phyloP scores from a whole-genome alignment of 2,888 invertebrate species.

The Watsonalla binaria region DNA sequence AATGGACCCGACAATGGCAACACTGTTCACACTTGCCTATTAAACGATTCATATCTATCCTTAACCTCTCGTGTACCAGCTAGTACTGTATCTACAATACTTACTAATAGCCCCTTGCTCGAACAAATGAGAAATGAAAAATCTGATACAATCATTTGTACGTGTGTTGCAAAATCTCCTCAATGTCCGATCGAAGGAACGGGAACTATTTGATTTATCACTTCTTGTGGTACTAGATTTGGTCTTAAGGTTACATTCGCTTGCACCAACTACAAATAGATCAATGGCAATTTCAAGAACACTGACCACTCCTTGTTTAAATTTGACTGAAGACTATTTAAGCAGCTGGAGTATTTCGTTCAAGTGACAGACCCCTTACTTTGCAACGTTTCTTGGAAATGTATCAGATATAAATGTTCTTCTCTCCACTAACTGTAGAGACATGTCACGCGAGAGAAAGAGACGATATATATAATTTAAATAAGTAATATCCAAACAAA shows the following conservation, averaged over 20 bases:
- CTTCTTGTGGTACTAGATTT: neutral
- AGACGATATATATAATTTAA: no score
- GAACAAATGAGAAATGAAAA: slow-evolving; percentile 36
- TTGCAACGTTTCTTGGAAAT: no score
- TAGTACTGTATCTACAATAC: slow-evolving; percentile 35
- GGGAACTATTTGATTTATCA: neutral
- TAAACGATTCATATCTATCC: slow-evolving; percentile 67
- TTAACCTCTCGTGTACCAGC: slow-evolving; percentile 48
- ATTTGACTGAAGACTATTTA: no score
- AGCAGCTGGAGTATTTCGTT: no score
- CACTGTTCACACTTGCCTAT: slow-evolving; percentile 69
- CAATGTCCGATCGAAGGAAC: neutral
- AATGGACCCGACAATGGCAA: slow-evolving; percentile 60
- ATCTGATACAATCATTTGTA: slow-evolving; percentile 22
- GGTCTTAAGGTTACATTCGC: neutral
- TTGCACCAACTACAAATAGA: no score
- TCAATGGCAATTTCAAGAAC: no score
- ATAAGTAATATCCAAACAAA: no score
- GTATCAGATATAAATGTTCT: no score
- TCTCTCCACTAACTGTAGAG: no score
- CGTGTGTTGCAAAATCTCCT: slow-evolving; percentile 16
- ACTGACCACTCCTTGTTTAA: no score
- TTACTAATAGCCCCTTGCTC: slow-evolving; percentile 33
- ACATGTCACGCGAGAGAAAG: no score
- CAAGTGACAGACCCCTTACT: no score